Conservation (phyloP, 2,797 vertebrate species). For the Pygocentrus nattereri region DNA sequence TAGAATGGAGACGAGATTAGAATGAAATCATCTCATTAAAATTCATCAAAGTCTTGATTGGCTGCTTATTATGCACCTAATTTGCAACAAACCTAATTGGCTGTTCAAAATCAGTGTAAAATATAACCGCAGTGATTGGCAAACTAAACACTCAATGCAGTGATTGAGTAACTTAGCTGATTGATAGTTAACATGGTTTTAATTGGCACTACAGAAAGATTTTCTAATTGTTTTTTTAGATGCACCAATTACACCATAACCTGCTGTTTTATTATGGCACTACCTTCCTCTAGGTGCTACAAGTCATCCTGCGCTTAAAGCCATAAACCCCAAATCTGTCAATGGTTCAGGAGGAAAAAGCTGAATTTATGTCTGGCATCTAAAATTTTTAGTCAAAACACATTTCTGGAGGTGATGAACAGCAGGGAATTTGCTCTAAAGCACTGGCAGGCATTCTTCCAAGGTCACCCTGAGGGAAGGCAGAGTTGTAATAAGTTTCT, state of each 20-base stretch:
- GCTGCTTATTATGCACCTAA: constrained; percentile 45
- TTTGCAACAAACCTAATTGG: constrained; percentile 48
- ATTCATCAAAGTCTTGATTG: constrained; percentile 48
- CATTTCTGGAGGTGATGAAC: constrained; percentile 21
- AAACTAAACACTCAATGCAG: constrained; percentile 28
- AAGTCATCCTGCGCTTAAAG: constrained; percentile 3
- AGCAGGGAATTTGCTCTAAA: constrained; percentile 36
- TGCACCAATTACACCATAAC: constrained; percentile 10
- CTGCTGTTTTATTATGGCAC: constrained; percentile 6
- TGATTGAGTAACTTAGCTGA: constrained; percentile 21
- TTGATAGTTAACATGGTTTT: constrained; percentile 33
- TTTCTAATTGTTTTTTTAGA: neutral
- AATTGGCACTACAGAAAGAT: constrained; percentile 24
- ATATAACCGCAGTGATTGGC: constrained; percentile 34
- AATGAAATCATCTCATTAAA: constrained; percentile 46
- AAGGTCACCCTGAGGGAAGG: constrained; percentile 30
- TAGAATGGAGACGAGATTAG: constrained; percentile 20
- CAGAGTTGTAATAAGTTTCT: constrained; percentile 26
- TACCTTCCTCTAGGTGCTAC: neutral
- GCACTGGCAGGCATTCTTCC: constrained; percentile 2
- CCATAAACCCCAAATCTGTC: neutral
- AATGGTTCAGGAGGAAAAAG: neutral
- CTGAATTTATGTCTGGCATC: constrained; percentile 1
- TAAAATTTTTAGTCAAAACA: constrained; percentile 27
- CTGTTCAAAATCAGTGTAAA: constrained; percentile 29